phyloP scores from a whole-genome alignment of 2,888 invertebrate species.

The Scaptomyza flava region DNA sequence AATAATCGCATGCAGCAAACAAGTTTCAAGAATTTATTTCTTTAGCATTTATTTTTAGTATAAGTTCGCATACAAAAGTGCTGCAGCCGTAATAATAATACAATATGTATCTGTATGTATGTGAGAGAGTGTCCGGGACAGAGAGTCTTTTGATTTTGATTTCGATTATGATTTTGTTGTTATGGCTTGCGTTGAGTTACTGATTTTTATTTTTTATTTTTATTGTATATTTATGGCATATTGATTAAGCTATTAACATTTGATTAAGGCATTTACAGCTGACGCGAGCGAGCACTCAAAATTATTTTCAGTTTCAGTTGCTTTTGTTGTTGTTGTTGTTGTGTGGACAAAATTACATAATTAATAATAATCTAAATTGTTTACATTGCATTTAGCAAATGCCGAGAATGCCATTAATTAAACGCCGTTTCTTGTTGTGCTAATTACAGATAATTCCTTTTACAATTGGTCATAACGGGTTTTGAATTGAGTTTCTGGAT shows the following conservation, averaged over 20 bases:
- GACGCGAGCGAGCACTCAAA: constrained; percentile 60
- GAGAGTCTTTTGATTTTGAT: constrained; percentile 49
- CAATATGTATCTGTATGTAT: constrained; percentile 29
- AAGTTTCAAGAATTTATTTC: constrained; percentile 75
- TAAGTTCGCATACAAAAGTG: constrained; percentile 70
- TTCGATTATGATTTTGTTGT: constrained; percentile 31
- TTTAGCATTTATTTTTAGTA: constrained; percentile 67
- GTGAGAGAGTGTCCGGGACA: constrained; percentile 41
- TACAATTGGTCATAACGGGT: constrained; percentile 26
- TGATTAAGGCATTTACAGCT: constrained; percentile 73
- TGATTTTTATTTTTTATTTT: constrained; percentile 9
- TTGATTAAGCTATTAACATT: constrained; percentile 80
- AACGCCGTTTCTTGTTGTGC: constrained; percentile 57
- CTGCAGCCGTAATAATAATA: constrained; percentile 67
- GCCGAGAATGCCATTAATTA: constrained; percentile 64
- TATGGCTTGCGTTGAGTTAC: constrained; percentile 9
- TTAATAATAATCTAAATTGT: constrained; percentile 59
- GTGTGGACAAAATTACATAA: constrained; percentile 47
- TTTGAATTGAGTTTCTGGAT: constrained; percentile 8
- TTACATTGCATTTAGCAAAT: constrained; percentile 45
- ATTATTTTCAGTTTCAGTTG: constrained; percentile 48
- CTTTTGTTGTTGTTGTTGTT: constrained; percentile 12
- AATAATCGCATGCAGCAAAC: constrained; percentile 77
- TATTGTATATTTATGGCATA: constrained; percentile 74
- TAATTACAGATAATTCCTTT: constrained; percentile 53